Percentiles rank a stretch among this genome's conserved stretches.
phyloP scores from a whole-genome alignment of 2,888 invertebrate genomes.

The Crocallis elinguaria region DNA sequence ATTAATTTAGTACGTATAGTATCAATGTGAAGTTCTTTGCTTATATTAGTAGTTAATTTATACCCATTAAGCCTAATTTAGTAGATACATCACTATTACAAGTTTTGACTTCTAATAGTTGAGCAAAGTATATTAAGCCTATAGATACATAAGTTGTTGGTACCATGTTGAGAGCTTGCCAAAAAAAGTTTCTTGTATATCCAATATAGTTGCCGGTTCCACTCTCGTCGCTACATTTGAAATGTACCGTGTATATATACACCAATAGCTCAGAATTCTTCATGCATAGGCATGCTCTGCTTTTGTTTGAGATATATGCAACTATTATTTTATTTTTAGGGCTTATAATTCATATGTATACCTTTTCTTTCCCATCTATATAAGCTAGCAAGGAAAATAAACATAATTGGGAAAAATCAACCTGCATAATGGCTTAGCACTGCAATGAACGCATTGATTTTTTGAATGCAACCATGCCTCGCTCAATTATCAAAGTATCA shows the following conservation, averaged over 20 bases:
- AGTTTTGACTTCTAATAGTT: background rate
- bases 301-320: conserved; percentile 4
- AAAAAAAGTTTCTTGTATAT: conserved; percentile 18
- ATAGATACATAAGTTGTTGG: background rate
- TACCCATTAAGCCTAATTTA: no score
- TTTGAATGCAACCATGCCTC: conserved; percentile 1
- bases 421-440: background rate
- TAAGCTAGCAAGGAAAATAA: no score
- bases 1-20: no score
- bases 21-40: no score
- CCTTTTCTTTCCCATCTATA: background rate
- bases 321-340: no score
- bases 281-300: no score
- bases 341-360: no score
- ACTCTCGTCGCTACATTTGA: background rate
- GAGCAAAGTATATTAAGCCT: background rate
- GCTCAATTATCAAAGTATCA: background rate
- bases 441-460: conserved; percentile 16
- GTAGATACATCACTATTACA: background rate
- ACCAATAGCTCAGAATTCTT: background rate
- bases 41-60: no score
- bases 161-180: conserved; percentile 25
- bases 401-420: background rate
- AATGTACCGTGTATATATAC: background rate
- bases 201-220: background rate